A percentile compares a stretch with the other conserved stretches of the same genome.
These are phyloP conservation scores for Ceryle rudis DNA, from an alignment of 2,797 vertebrate genomes.

Conservation along the genomic window DNA sequence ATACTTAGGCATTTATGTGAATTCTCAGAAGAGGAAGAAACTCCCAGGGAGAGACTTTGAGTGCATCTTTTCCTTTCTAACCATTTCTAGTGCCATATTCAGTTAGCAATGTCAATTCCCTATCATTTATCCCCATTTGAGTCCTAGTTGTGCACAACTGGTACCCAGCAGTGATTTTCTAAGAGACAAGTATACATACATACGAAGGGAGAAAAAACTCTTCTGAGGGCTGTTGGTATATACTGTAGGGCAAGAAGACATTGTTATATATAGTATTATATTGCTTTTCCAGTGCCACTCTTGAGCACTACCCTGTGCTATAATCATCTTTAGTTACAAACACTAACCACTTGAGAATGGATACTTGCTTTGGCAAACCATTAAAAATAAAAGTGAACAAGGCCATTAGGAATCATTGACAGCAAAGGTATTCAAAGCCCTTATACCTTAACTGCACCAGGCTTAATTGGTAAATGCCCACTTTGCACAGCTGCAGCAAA, in stretches of 20 bases:
- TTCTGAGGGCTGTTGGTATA: neutral
- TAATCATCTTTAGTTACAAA: neutral
- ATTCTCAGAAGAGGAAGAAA: neutral
- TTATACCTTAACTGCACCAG: neutral
- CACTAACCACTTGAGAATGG: neutral
- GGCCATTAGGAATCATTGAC: neutral
- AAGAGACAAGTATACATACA: neutral
- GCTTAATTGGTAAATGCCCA: conserved; percentile 12
- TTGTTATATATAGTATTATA: neutral
- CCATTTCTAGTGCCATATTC: neutral
- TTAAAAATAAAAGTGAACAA: conserved; percentile 24
- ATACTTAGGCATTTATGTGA: neutral
- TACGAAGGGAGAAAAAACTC: neutral
- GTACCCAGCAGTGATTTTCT: neutral
- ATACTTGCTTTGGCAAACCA: neutral
- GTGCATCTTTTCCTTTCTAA: neutral
- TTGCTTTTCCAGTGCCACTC: neutral
- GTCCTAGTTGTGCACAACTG: neutral
- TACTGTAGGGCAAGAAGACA: neutral
- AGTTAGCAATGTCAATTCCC: neutral
- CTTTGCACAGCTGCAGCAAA: neutral
- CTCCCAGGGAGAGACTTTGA: neutral
- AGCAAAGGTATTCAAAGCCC: neutral
- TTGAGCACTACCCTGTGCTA: neutral
- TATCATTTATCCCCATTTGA: neutral